Evolutionary conservation across 2,113 vertebrate species (phyloP).

Genomic region (Tetrao urogallus): DNA sequence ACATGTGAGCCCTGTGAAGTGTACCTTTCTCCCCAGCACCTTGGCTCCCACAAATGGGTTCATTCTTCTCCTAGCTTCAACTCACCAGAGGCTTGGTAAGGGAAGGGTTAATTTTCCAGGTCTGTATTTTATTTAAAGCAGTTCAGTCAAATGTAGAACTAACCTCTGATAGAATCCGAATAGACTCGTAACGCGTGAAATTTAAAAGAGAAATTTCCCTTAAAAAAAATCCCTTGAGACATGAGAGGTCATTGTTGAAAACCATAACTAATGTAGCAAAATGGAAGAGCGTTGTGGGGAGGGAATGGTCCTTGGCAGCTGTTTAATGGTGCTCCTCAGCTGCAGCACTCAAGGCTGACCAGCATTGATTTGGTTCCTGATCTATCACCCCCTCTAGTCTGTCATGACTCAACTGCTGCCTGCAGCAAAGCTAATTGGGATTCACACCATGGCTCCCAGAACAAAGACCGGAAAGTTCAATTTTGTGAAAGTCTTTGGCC

Average conservation of each 20-base stretch:
- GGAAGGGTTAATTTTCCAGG: not conserved
- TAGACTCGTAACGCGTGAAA: not conserved
- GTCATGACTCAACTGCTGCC: fast-evolving
- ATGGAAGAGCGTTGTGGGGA: not conserved
- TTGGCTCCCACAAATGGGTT: not conserved
- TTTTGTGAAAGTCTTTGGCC: not conserved
- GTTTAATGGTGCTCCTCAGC: not conserved
- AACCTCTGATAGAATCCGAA: slow-evolving; percentile 15
- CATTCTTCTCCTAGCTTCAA: not conserved
- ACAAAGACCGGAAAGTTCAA: not conserved
- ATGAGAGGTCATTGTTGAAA: not conserved
- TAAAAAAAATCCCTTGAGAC: not conserved
- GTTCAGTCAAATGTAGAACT: not conserved
- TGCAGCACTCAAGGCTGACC: slow-evolving; percentile 19
- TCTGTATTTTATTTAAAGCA: not conserved
- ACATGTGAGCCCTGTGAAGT: not conserved
- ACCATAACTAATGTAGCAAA: slow-evolving; percentile 2
- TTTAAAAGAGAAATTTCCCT: slow-evolving; percentile 24
- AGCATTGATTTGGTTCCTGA: not conserved
- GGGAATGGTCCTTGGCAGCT: not conserved
- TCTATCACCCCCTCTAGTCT: not conserved
- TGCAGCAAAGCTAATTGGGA: not conserved
- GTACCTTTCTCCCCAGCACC: not conserved
- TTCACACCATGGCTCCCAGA: not conserved
- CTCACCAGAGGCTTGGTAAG: not conserved